Base-by-base conservation (phyloP, 53 echinoderm and acorn worm species). In the Arbacia lixula region DNA sequence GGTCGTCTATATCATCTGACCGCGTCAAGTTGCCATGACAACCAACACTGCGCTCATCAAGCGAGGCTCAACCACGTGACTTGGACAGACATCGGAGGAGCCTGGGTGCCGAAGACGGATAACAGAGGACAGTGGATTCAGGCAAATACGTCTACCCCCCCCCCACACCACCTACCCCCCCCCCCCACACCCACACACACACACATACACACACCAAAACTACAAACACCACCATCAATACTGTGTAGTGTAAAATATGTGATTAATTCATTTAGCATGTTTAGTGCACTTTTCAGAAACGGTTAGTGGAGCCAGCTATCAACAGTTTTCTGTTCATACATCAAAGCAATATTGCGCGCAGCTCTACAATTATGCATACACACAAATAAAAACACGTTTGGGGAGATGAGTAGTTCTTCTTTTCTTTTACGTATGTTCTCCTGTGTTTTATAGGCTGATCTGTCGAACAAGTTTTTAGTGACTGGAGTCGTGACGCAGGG, bases 401-500 rank as follows among this genome's bases (percentile, higher is more conserved):
- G 14, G 14, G 14, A 46, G 49, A 46, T 46, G 49, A n/a, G n/a
- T 46, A 10, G 9, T 46, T 46, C 49, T 10, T 46, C 49, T 10
- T 46, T 46, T 10, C 8, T 46, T 46, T 14, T 46, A 8, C 49
- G 49, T 10, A 46, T 10, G 14, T 46, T 10, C 49, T 46, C 14
- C 49, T 46, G 49, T 10, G 14, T 35, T 34, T 16, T 51, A 3
- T 32, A 75, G 75, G 75, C 54, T 55, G 40, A 54, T 21, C 55
- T 75, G 2, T 32, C 75, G 31, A 31, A 54, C n/a, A 32, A n/a
- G 22, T 75, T 30, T 31, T 36, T 75, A 31, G 54, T 75, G 35
- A 75, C 55, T 33, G 75, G 75, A 1, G 36, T 75, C 75, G 55
- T 75, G 10, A 75, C 75, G 25, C 51, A 75, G 54, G 75, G 75